Evolutionary conservation across 2,888 invertebrate species (phyloP), one percentile per base, ranked within the genome.

Genomic region (Noctua comes): DNA sequence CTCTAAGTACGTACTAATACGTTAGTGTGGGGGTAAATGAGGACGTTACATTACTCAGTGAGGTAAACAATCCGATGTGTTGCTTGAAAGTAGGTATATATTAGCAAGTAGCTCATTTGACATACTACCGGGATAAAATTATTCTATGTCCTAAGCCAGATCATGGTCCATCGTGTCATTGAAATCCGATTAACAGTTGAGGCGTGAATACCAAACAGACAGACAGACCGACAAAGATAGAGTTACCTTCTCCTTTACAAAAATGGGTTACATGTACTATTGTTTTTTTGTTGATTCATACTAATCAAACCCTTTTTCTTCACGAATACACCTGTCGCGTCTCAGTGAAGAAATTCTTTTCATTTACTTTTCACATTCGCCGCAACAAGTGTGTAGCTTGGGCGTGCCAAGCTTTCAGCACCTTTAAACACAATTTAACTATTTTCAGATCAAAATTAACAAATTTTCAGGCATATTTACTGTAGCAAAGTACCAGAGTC

Each of bases 1-100:
- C 43, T 46, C 36, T 59, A 24, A 83, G 66, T 68, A 46, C 36
- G 27, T 24, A 46, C 43, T 83, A 77, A 54, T 54, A 78, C 43
- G 83, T 31, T 51, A 51, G 13, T 51, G 27, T 11, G 18, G 31
- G 24, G 18, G 51, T 68, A 59, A 78, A 68, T 27, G 51, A 77
- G 43, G 48, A 18, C 18, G 6, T 68, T 16, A 59, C 51, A 27
- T 59, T 83, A 77, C 78, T 68, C 46, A 54, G 48, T 8, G 31
- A 68, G 11, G 16, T 46, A 27, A 68, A 78, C 36, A 24, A 48
- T 51, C 40, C 57, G 3, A 83, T 48, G 83, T 48, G 40, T 82
- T 75, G 36, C 64, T 75, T 46, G 13, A 3, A 75, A 75, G 16
- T 57, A 40, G n/a, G 40, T 57, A 31, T 40, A 65, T 51, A 51